Evolutionary conservation across 1,140 invertebrate species (phyloP).

Genomic region (Trichonephila inaurata): DNA sequence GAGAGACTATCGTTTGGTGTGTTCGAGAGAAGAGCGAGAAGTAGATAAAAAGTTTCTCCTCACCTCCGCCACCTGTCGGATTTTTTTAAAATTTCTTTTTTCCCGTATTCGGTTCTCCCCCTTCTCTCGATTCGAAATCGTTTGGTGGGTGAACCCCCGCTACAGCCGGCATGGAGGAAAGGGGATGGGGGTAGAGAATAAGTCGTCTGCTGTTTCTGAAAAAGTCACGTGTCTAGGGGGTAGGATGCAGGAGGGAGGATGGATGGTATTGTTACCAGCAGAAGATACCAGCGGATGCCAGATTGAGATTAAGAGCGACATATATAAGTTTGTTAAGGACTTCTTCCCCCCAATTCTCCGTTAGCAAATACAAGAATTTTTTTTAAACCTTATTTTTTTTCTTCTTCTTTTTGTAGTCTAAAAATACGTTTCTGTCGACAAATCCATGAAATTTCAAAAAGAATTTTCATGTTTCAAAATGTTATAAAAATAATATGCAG

Average conservation of each 20-base stretch:
- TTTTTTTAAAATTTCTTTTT: constrained; percentile 39
- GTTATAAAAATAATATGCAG: too few species aligned
- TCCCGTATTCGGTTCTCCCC: not conserved
- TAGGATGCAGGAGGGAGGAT: constrained; percentile 68
- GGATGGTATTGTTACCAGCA: constrained; percentile 41
- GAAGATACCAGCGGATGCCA: constrained; percentile 59
- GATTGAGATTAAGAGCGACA: constrained; percentile 54
- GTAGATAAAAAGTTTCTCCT: constrained; percentile 52
- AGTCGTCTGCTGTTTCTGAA: not conserved
- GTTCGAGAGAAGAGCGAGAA: not conserved
- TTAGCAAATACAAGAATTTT: not conserved
- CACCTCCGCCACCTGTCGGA: constrained; percentile 67
- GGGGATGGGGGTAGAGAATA: not conserved
- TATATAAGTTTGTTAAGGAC: not conserved
- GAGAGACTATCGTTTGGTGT: constrained; percentile 50
- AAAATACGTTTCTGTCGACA: not conserved
- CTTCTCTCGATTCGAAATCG: not conserved
- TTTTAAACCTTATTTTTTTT: not conserved
- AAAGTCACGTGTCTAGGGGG: constrained; percentile 33
- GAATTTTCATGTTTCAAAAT: not conserved
- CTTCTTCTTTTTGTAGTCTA: not conserved
- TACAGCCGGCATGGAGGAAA: constrained; percentile 28
- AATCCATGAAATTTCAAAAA: not conserved
- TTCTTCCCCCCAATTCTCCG: not conserved
- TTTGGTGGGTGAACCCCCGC: constrained; percentile 51